Conservation (phyloP, 2,888 invertebrate genomes). For the Rotaria magnacalcarata region DNA sequence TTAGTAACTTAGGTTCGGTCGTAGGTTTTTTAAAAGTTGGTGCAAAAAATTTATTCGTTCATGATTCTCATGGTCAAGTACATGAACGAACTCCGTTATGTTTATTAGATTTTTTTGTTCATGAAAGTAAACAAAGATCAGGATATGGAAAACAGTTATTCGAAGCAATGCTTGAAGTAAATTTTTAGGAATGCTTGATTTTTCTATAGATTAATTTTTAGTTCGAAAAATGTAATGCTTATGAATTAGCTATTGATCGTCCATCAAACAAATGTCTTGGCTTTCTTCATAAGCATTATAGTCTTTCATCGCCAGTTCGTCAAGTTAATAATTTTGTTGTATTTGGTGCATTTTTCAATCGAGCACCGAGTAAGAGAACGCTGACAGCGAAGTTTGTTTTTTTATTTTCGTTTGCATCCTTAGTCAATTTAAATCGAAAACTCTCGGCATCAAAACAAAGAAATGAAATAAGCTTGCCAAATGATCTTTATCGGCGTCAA, state of each 20-base stretch:
- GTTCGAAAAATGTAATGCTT: constrained; percentile 65
- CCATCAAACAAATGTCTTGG: constrained; percentile 81
- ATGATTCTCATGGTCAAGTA: constrained; percentile 60
- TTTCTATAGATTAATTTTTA: neutral
- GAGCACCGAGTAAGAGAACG: constrained; percentile 49
- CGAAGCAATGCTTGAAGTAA: constrained; percentile 78
- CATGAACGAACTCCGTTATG: constrained; percentile 78
- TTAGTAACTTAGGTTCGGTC: constrained; percentile 61
- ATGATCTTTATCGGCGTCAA: neutral
- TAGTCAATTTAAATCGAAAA: neutral
- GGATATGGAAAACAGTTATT: constrained; percentile 80
- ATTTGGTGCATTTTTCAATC: constrained; percentile 72
- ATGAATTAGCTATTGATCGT: constrained; percentile 80
- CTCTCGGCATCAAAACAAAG: neutral
- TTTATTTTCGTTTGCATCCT: too few relatives aligned
- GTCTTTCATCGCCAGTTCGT: constrained; percentile 67
- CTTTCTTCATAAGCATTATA: constrained; percentile 80
- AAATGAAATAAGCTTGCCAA: neutral
- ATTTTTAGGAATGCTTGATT: constrained; percentile 48
- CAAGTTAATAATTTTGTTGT: constrained; percentile 84
- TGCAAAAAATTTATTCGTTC: constrained; percentile 77
- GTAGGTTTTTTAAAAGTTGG: constrained; percentile 85
- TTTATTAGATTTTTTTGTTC: constrained; percentile 85
- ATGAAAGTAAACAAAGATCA: constrained; percentile 75
- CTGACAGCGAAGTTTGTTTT: too few relatives aligned